These are phyloP conservation scores for Anguilla japonica DNA, from an alignment of 2,113 vertebrate genomes.

Conservation along the genomic window DNA sequence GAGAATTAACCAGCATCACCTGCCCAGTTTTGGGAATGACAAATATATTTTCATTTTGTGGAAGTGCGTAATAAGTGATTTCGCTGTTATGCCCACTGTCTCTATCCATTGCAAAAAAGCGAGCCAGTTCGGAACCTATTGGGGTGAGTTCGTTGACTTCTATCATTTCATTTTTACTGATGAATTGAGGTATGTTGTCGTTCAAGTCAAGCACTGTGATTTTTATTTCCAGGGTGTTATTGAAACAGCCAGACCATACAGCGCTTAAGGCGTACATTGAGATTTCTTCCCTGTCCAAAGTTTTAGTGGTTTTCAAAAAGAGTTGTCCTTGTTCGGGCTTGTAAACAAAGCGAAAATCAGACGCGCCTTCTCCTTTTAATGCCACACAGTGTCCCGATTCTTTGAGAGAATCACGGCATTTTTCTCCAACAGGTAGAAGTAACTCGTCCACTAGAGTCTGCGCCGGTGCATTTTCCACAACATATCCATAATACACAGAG, in stretches of 20 bases:
- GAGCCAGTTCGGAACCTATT: conserved; percentile 60
- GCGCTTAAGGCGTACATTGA: conserved; percentile 61
- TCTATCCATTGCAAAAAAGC: conserved; percentile 59
- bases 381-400: conserved; percentile 31
- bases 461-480: conserved; percentile 61
- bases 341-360: conserved; percentile 58
- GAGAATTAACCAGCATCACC: conserved; percentile 65
- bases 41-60: conserved; percentile 58
- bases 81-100: conserved; percentile 65
- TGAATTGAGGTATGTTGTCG: conserved; percentile 67
- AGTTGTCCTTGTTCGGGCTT: conserved; percentile 39
- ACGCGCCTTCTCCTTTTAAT: conserved; percentile 57
- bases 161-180: conserved; percentile 40
- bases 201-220: conserved; percentile 69
- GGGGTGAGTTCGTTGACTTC: conserved; percentile 61
- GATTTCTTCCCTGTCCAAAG: conserved; percentile 68
- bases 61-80: conserved; percentile 59
- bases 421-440: conserved; percentile 40
- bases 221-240: conserved; percentile 46
- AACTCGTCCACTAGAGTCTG: conserved; percentile 63
- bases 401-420: conserved; percentile 37
- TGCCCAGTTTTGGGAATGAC: conserved; percentile 70
- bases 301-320: conserved; percentile 60
- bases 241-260: conserved; percentile 46
- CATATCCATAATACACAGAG: conserved; percentile 51